Evolutionary conservation across 2,888 invertebrate genomes (phyloP).

Genomic region (Linnaemya vulpina): DNA sequence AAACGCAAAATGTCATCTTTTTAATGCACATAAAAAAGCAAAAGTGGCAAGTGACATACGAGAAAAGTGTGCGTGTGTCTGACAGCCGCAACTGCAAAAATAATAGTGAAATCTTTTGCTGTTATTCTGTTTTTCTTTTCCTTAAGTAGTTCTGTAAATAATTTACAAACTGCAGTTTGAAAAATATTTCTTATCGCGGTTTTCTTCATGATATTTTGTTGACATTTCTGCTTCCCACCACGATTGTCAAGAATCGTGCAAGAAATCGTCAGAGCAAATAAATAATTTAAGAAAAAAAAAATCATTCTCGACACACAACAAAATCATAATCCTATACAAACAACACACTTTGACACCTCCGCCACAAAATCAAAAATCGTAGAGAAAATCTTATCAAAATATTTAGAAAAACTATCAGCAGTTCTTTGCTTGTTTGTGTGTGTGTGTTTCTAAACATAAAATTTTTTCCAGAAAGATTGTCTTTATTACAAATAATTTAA

Average conservation of each 20-base stretch:
- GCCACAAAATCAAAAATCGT: constrained; percentile 19
- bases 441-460: constrained; percentile 38
- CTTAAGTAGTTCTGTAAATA: constrained; percentile 32
- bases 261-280: constrained; percentile 59
- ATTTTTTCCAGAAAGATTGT: constrained; percentile 7
- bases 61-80: not conserved
- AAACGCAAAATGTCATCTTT: constrained; percentile 12
- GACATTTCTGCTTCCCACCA: constrained; percentile 50
- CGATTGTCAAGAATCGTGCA: constrained; percentile 28
- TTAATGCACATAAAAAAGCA: not conserved
- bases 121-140: too few relatives aligned
- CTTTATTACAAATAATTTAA: constrained; percentile 17
- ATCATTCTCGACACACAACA: not conserved
- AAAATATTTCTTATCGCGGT: constrained; percentile 51
- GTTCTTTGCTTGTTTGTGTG: constrained; percentile 24
- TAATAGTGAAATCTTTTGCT: constrained; percentile 28
- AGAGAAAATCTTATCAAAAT: constrained; percentile 49
- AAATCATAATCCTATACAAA: constrained; percentile 46
- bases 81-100: constrained; percentile 58
- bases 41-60: constrained; percentile 39
- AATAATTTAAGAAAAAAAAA: not conserved
- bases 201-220: constrained; percentile 24
- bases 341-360: constrained; percentile 55
- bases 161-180: constrained; percentile 31
- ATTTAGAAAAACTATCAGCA: constrained; percentile 64